A percentile compares a stretch with the other conserved stretches of the same genome.
Evolutionary conservation across 2,888 invertebrate species (phyloP).

Genomic region (Frankliniella fusca): DNA sequence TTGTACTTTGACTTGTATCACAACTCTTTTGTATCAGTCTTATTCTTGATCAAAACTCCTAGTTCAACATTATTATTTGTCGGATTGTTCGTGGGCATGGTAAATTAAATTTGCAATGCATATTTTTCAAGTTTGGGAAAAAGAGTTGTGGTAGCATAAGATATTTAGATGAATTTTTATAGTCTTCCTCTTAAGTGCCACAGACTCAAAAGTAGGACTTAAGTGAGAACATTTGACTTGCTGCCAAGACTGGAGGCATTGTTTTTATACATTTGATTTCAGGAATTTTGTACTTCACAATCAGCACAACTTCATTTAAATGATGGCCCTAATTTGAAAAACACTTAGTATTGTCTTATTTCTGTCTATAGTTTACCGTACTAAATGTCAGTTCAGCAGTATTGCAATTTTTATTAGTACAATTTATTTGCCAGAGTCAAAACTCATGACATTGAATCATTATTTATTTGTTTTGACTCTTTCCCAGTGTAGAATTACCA

Average conservation of each 20-base stretch:
- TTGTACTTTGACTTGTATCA: not conserved
- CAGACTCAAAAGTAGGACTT: not conserved
- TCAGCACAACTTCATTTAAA: not conserved
- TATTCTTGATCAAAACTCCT: too few species aligned
- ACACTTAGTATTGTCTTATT: too few species aligned
- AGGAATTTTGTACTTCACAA: not conserved
- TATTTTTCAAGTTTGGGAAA: too few species aligned
- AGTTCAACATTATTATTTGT: too few species aligned
- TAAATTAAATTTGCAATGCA: too few species aligned
- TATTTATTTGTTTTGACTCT: not conserved
- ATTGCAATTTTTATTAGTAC: too few species aligned
- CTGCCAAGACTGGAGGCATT: not conserved
- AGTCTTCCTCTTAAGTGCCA: constrained; percentile 13
- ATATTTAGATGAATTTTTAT: not conserved
- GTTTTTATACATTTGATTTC: not conserved
- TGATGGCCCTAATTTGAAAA: not conserved
- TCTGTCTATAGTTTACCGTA: too few species aligned
- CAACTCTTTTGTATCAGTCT: too few species aligned
- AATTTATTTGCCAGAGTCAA: not conserved
- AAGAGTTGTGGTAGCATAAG: not conserved
- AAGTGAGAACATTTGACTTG: not conserved
- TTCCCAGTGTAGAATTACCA: too few species aligned
- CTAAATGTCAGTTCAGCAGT: too few species aligned
- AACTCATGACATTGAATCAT: not conserved
- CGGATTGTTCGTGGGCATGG: too few species aligned